Evolutionary conservation across 37 sponge, comb jelly and placozoan species (phyloP).

Genomic region (Theonella swinhoei): DNA sequence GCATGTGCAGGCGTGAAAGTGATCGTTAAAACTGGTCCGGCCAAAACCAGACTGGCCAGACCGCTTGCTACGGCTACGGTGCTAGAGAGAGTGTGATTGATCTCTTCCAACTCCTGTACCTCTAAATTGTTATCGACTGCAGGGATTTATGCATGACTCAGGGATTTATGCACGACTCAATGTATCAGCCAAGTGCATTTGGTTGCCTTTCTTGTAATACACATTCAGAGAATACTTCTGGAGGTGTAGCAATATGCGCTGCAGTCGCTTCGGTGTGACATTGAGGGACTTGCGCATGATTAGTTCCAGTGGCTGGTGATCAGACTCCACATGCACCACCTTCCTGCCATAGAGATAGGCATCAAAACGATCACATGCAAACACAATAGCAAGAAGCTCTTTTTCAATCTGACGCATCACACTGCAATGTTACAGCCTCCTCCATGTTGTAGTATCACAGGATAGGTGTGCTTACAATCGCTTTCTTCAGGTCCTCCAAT

Average conservation of each 20-base stretch:
- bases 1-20: too few species aligned
- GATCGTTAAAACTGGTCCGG: too few species aligned
- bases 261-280: slow-evolving; percentile 44
- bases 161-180: slow-evolving; percentile 39
- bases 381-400: slow-evolving; percentile 53
- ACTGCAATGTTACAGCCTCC: too few species aligned
- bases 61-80: too few species aligned
- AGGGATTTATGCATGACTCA: slow-evolving; percentile 11
- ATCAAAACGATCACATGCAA: slow-evolving; percentile 56
- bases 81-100: slow-evolving; percentile 32
- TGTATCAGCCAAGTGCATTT: slow-evolving; percentile 53
- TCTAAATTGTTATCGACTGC: not conserved
- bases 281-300: slow-evolving; percentile 52
- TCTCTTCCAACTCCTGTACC: too few species aligned
- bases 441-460: too few species aligned
- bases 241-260: slow-evolving; percentile 43
- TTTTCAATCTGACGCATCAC: slow-evolving; percentile 70
- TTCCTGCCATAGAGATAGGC: slow-evolving; percentile 49
- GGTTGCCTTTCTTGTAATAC: slow-evolving; percentile 21
- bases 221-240: slow-evolving; percentile 51
- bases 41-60: too few species aligned
- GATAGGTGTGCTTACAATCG: too few species aligned
- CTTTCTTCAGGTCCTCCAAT: too few species aligned
- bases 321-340: slow-evolving; percentile 29
- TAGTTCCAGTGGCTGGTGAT: slow-evolving; percentile 51